Evolutionary conservation across 2,113 vertebrate genomes (phyloP).

Genomic region (Malurus melanocephalus): DNA sequence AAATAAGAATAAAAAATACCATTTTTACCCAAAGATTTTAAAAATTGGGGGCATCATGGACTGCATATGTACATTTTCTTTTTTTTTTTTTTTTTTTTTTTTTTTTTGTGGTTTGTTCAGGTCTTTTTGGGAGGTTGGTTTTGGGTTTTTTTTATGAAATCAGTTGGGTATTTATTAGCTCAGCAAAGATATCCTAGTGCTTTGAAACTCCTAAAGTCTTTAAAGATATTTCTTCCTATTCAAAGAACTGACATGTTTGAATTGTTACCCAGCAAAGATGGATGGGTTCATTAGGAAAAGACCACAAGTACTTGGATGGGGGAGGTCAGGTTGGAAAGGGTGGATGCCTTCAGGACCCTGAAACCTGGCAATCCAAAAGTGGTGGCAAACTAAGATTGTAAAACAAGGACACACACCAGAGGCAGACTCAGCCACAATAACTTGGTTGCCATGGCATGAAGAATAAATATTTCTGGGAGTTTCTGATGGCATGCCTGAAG

Average conservation of each 20-base stretch:
- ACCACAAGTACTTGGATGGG: neutral
- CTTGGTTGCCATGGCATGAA: neutral
- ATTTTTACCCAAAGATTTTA: neutral
- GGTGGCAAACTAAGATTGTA: neutral
- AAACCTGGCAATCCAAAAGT: neutral
- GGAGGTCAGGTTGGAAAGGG: neutral
- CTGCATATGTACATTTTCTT: neutral
- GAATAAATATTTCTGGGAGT: neutral
- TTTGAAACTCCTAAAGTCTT: constrained; percentile 1
- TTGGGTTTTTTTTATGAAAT: neutral
- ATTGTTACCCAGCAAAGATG: neutral
- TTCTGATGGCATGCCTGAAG: neutral
- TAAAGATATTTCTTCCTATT: neutral
- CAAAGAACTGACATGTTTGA: neutral
- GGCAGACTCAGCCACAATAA: neutral
- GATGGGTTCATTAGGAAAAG: neutral
- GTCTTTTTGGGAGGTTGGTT: fast-evolving
- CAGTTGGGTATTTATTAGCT: neutral
- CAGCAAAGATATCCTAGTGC: neutral
- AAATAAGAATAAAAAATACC: neutral
- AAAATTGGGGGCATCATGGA: neutral
- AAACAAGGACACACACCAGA: neutral
- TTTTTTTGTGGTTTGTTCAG: neutral
- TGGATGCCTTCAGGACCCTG: neutral
- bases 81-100: neutral